Percentiles rank a stretch among this genome's conserved stretches.
Conservation (phyloP, 2,888 invertebrate genomes). For the Smittia aterrima region DNA sequence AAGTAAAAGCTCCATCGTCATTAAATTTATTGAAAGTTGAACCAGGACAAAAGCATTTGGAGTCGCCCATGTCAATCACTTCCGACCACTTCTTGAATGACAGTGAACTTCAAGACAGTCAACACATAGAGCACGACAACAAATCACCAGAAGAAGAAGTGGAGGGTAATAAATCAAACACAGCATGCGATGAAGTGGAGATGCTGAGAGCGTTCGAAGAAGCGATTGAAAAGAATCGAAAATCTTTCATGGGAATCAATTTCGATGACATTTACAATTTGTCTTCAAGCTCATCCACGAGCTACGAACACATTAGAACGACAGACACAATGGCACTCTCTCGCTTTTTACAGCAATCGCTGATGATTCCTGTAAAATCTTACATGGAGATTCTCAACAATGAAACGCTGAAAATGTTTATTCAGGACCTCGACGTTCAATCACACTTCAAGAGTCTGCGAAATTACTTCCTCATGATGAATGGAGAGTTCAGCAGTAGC, state of each 20-base stretch:
- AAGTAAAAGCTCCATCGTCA: background rate
- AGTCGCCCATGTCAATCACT: slow-evolving; percentile 48
- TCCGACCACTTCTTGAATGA: slow-evolving; percentile 44
- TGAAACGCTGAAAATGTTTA: slow-evolving; percentile 68
- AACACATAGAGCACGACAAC: slow-evolving; percentile 41
- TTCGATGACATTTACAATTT: background rate
- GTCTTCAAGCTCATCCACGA: background rate
- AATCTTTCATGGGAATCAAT: slow-evolving; percentile 22
- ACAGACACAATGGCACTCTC: slow-evolving; percentile 52
- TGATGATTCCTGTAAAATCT: slow-evolving; percentile 65
- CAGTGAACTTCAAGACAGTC: slow-evolving; percentile 43
- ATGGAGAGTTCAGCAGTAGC: slow-evolving; percentile 74
- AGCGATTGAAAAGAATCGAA: slow-evolving; percentile 15
- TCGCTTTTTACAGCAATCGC: slow-evolving; percentile 64
- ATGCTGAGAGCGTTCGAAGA: slow-evolving; percentile 26
- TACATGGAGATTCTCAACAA: slow-evolving; percentile 70
- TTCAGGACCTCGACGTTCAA: slow-evolving; percentile 61
- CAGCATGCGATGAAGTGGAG: slow-evolving; percentile 12
- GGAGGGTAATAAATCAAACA: slow-evolving; percentile 20
- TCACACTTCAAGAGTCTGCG: slow-evolving; percentile 71
- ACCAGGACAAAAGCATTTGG: slow-evolving; percentile 44
- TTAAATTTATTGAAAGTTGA: slow-evolving; percentile 43
- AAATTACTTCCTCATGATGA: slow-evolving; percentile 74
- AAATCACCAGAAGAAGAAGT: slow-evolving; percentile 36
- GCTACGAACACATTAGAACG: slow-evolving; percentile 43